Base-by-base conservation (phyloP, 2,888 invertebrate genomes). In the Ellobium chinense region DNA sequence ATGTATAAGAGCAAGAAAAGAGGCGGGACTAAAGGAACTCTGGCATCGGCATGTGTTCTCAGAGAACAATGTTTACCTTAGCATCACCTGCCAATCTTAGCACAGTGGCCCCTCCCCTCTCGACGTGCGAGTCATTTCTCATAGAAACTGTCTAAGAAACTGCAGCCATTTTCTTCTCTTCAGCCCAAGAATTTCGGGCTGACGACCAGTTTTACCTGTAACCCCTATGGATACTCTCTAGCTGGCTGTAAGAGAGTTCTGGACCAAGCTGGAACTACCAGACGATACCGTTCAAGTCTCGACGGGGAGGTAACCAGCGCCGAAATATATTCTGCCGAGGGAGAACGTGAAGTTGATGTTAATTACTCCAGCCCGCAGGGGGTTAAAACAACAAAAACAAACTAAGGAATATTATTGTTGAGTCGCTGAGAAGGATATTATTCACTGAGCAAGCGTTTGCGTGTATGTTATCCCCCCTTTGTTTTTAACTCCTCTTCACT, bases 351-450 rank as follows among this genome's bases (percentile, higher is more conserved):
- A 31, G 54, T 46, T 54, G 75, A 65, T 63, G 76, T 56, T 76
- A 66, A 76, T 76, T 34, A 68, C 56, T 65, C 36, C 66, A 31
- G 60, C 72, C 58, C 24, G 58, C 34, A 72, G 60, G 72, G 37
- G 60, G 36, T n/a, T 36, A 37, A 31, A 60, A 34, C 39, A 72
- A 72, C 60, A 24, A 37, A 72, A 72, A 72, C 60, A 72, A 72
- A 72, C 46, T 5, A 7, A 24, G 68, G 68, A 68, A 39, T 39
- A 68, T 68, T 12, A 68, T 46, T 46, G 29, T 21, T 9, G 37
- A 29, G 69, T 29, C 29, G 70, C 31, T 21, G 39, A 68, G 24
- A 29, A 62, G 60, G 73, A 62, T 63, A 54, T 46, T 46, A 46
- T 29, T 63, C 3, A 12, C n/a, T 21, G n/a, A 21, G 58, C 34